Evolutionary conservation across 1,140 invertebrate species (phyloP).

Genomic region (Drosophila novamexicana): DNA sequence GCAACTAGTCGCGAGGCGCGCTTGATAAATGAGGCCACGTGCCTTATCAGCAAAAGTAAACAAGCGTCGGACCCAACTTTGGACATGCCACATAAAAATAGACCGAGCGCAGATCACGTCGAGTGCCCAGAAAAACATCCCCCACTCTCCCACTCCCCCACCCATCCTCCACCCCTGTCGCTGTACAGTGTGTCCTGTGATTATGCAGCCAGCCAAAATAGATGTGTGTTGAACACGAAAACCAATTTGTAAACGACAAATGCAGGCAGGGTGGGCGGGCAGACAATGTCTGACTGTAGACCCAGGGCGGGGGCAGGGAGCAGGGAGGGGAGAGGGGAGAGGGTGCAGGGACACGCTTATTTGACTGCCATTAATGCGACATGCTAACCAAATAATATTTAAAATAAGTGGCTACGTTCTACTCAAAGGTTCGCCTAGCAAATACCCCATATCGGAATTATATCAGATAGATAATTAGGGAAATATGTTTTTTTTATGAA

Average conservation of each 20-base stretch:
- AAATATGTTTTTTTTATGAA: too few relatives aligned
- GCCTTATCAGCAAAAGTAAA: slow-evolving; percentile 73
- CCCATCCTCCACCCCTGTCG: background rate
- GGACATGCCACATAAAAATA: slow-evolving; percentile 61
- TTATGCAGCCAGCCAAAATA: slow-evolving; percentile 76
- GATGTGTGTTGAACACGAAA: slow-evolving; percentile 76
- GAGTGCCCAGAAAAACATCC: slow-evolving; percentile 24
- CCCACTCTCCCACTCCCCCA: background rate
- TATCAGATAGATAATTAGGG: background rate
- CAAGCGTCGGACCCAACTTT: slow-evolving; percentile 56
- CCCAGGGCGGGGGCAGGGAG: background rate
- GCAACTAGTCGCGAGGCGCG: slow-evolving; percentile 54
- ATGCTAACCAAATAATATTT: slow-evolving; percentile 72
- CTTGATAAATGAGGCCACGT: slow-evolving; percentile 81
- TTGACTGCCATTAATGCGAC: slow-evolving; percentile 72
- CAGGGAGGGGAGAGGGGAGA: background rate
- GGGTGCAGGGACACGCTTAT: slow-evolving; percentile 48
- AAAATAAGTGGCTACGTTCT: slow-evolving; percentile 37
- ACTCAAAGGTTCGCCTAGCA: background rate
- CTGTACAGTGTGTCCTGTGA: slow-evolving; percentile 50
- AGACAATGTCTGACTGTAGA: background rate
- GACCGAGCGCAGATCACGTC: slow-evolving; percentile 56
- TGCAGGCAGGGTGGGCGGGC: slow-evolving; percentile 45
- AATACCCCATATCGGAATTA: slow-evolving; percentile 4
- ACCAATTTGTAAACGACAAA: slow-evolving; percentile 81